Conservation (phyloP, 2,797 vertebrate genomes). For the Ceryle rudis region DNA sequence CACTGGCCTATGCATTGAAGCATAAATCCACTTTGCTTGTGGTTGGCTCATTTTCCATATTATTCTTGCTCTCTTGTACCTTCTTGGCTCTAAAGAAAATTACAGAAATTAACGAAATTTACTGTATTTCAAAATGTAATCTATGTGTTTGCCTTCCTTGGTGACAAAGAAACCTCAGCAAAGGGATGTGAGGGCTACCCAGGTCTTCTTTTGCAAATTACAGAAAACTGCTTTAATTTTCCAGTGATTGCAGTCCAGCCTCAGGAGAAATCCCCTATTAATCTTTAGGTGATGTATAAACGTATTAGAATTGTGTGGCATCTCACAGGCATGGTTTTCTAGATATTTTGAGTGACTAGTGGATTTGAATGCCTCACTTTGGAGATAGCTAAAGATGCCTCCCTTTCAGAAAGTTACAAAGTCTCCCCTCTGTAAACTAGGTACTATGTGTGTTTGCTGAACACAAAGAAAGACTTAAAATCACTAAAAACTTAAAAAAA, state of each 20-base stretch:
- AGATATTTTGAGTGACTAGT: neutral
- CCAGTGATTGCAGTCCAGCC: neutral
- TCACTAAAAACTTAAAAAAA: neutral
- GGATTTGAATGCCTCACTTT: neutral
- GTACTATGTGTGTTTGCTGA: neutral
- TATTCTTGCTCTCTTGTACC: neutral
- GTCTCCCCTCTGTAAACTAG: neutral
- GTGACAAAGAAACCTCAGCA: constrained; percentile 13
- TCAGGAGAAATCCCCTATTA: neutral
- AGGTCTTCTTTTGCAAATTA: neutral
- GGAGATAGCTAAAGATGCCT: neutral
- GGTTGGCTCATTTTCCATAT: neutral
- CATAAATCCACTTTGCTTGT: neutral
- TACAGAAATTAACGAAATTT: neutral
- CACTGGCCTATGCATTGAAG: neutral
- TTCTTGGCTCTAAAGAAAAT: neutral
- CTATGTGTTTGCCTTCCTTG: neutral
- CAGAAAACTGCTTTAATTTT: neutral
- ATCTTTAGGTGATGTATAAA: neutral
- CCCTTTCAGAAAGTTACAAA: neutral
- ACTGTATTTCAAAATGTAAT: neutral
- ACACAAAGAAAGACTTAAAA: neutral
- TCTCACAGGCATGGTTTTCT: neutral
- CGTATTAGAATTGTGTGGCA: neutral
- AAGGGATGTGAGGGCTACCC: neutral